These are phyloP conservation scores for Sebastes cheni DNA, from an alignment of 2,797 vertebrate genomes.

Conservation along the genomic window DNA sequence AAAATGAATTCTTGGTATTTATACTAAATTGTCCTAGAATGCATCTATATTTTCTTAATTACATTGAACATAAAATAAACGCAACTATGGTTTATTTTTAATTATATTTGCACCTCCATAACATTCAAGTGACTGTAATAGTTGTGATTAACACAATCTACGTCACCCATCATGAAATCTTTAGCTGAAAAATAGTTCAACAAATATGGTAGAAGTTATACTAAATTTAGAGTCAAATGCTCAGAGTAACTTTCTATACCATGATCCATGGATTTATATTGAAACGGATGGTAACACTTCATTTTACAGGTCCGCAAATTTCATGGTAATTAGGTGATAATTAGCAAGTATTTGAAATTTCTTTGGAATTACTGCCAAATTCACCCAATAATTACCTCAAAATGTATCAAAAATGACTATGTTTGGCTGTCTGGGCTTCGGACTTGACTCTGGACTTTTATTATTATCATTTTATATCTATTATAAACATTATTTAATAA, in stretches of 20 bases:
- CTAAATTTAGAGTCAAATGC: not conserved
- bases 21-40: not conserved
- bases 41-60: not conserved
- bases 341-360: too few species aligned
- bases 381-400: too few species aligned
- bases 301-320: too few species aligned
- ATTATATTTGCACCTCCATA: not conserved
- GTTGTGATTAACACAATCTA: not conserved
- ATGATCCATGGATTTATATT: conserved; percentile 10
- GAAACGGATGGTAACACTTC: too few species aligned
- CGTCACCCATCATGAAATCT: not conserved
- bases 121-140: conserved; percentile 1
- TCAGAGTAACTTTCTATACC: conserved; percentile 8
- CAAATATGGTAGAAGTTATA: not conserved
- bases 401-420: too few species aligned
- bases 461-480: too few species aligned
- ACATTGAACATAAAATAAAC: not conserved
- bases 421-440: too few species aligned
- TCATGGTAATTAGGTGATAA: too few species aligned
- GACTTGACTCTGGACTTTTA: too few species aligned
- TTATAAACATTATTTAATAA: too few species aligned
- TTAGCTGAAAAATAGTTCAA: not conserved
- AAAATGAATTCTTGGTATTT: not conserved
- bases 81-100: not conserved
- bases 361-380: too few species aligned